Base-by-base conservation (phyloP, 2,888 invertebrate genomes). In the Acronicta psi region DNA sequence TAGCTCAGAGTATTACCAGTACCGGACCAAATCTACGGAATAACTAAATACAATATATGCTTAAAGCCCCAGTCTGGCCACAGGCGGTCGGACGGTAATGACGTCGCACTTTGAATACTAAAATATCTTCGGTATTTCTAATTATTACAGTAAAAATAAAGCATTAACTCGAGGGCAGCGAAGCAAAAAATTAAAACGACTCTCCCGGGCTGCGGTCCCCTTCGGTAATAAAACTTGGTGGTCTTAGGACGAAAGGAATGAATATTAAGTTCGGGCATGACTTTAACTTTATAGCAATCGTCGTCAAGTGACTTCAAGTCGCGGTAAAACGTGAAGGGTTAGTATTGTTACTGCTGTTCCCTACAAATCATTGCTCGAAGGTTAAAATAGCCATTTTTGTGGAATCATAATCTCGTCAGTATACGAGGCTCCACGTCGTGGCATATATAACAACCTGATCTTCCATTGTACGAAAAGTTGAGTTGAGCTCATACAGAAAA, bases 111-210 rank as follows among this genome's bases (percentile, higher is more conserved):
- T 79, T 79, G 60, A 77, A 75, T 82, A 78, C 79, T 74, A 77
- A 81, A 82, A 77, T 76, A 75, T 64, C 63, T 62, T 64, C 46
- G 60, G 82, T 77, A 82, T 86, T 88, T 88, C 87, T 89, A 90
- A 92, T 91, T 90, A 92, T 91, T 90, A 87, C 84, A 81, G 81
- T 83, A 82, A 85, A 88, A 90, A 88, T 87, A 88, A 87, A 85
- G 82, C 77, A 82, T 80, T 81, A 75, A 76, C 66, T 61, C 66
- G 79, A 75, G 81, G 60, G 88, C 89, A 86, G 69, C 82, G 83
- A 78, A 87, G 91, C 92, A 90, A 91, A 90, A 92, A 93, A 93
- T 93, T 93, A 87, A 88, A 91, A 88, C 73, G 80, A 61, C 74
- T 75, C 80, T 76, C 75, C 55, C 40, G 65, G 68, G 77, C 44